Conservation (phyloP, 2,113 vertebrate species). For the Indicator indicator region DNA sequence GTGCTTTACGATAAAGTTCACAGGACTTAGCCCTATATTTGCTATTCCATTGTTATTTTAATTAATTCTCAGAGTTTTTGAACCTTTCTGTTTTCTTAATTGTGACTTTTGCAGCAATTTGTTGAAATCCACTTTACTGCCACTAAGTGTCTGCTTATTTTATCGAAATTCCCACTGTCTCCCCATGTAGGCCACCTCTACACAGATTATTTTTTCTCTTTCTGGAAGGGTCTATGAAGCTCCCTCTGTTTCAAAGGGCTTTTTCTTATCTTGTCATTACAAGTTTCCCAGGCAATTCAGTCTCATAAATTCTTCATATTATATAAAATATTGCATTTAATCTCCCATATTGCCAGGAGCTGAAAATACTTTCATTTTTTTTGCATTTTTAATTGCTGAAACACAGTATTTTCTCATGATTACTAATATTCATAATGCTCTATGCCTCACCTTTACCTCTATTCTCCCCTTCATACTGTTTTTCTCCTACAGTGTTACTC, state of each 20-base stretch:
- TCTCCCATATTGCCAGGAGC: neutral
- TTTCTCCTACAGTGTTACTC: neutral
- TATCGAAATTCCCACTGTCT: neutral
- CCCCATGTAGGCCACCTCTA: neutral
- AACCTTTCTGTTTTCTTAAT: neutral
- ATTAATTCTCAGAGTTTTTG: neutral
- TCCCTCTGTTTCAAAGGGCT: neutral
- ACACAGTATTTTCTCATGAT: neutral
- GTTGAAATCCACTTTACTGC: neutral
- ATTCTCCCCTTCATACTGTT: neutral
- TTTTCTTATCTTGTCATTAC: neutral
- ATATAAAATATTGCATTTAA: neutral
- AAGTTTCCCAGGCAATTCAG: neutral
- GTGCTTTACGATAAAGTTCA: neutral
- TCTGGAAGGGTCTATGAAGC: neutral
- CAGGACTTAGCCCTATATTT: neutral
- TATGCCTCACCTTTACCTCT: neutral
- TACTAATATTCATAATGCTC: constrained; percentile 37
- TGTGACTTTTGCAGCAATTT: neutral
- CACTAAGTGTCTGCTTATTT: neutral
- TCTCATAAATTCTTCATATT: neutral
- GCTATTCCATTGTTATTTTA: neutral
- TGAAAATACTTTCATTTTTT: neutral
- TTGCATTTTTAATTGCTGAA: neutral
- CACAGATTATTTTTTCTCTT: neutral